These are phyloP conservation scores for Tinea trinotella DNA, from an alignment of 2,888 invertebrate species.

Conservation along the genomic window DNA sequence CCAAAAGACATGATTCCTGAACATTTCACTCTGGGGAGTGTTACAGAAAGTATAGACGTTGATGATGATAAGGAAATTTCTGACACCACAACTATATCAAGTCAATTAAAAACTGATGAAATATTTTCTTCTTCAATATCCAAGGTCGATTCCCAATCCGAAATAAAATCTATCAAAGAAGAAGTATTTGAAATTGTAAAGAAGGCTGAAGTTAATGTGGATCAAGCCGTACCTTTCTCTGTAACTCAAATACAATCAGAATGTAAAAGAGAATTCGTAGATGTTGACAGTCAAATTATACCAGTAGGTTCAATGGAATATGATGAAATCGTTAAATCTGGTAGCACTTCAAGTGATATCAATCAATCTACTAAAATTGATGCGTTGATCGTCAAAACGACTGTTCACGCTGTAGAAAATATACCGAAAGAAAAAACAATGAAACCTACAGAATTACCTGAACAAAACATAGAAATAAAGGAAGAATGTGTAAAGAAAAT, in stretches of 20 bases:
- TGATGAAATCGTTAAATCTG: constrained; percentile 47
- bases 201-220: constrained; percentile 31
- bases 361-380: constrained; percentile 20
- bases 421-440: constrained; percentile 25
- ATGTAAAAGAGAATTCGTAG: constrained; percentile 55
- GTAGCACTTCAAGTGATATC: neutral
- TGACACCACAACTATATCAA: constrained; percentile 56
- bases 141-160: constrained; percentile 51
- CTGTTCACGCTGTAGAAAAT: constrained; percentile 34
- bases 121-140: constrained; percentile 58
- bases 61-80: constrained; percentile 57
- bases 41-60: constrained; percentile 54
- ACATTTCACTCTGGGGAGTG: constrained; percentile 50
- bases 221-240: constrained; percentile 51
- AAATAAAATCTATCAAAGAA: constrained; percentile 40
- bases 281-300: constrained; percentile 63
- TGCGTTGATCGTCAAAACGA: constrained; percentile 37
- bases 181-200: constrained; percentile 38
- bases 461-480: constrained; percentile 30
- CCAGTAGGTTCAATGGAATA: constrained; percentile 58
- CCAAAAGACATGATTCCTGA: constrained; percentile 73
- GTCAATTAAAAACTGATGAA: constrained; percentile 60
- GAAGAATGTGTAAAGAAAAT: constrained; percentile 51
- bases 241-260: constrained; percentile 49
- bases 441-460: neutral